These are phyloP conservation scores for Cygnus olor DNA, from an alignment of 2,797 vertebrate genomes.

Conservation along the genomic window DNA sequence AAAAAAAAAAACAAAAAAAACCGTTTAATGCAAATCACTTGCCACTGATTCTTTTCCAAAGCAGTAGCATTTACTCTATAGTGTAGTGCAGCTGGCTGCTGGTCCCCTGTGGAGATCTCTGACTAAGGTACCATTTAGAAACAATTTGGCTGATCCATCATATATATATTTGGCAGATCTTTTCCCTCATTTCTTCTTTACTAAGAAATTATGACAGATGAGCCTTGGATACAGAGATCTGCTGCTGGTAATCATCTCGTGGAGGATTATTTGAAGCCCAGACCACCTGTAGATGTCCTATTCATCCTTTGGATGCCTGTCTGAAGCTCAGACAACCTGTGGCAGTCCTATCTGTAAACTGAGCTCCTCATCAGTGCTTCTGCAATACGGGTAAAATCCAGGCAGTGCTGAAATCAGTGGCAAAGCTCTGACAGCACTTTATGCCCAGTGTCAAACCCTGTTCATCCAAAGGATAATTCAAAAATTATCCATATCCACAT, in stretches of 20 bases:
- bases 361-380: neutral
- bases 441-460: neutral
- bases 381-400: neutral
- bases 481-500: neutral
- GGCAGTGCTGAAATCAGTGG: neutral
- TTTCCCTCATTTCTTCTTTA: constrained; percentile 6
- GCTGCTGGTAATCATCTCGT: neutral
- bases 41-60: constrained; percentile 49
- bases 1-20: neutral
- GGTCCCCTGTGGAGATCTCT: constrained; percentile 53
- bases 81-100: constrained; percentile 62
- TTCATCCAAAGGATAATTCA: neutral
- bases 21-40: constrained; percentile 62
- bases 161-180: constrained; percentile 56
- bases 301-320: neutral
- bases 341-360: neutral
- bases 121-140: constrained; percentile 70
- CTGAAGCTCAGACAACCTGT: neutral
- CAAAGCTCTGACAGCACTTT: neutral
- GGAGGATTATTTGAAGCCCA: constrained; percentile 18
- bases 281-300: neutral
- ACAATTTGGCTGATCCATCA: constrained; percentile 69
- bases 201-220: constrained; percentile 54
- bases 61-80: constrained; percentile 49
- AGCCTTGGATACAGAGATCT: constrained; percentile 16